Percentiles rank a stretch among this genome's conserved stretches.
These are phyloP conservation scores for Diprion similis DNA, from an alignment of 1,140 invertebrate species.

Conservation along the genomic window DNA sequence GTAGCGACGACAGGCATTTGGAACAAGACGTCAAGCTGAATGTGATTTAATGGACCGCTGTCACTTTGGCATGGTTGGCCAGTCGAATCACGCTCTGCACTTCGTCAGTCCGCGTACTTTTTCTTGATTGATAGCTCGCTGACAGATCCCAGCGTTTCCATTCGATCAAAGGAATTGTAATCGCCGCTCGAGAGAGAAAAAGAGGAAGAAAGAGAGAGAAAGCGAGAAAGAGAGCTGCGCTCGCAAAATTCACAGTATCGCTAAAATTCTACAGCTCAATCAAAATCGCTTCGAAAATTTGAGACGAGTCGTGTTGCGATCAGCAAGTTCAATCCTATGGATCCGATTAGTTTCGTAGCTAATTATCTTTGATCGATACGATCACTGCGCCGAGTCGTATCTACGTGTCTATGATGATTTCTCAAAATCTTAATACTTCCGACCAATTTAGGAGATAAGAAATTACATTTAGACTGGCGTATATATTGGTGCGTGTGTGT, in stretches of 20 bases:
- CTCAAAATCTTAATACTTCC: too few relatives aligned
- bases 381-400: too few relatives aligned
- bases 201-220: conserved; percentile 2
- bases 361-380: too few relatives aligned
- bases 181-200: conserved; percentile 2
- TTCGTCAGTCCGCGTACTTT: neutral
- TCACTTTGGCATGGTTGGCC: conserved; percentile 4
- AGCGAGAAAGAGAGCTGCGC: conserved; percentile 24
- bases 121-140: neutral
- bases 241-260: too few relatives aligned
- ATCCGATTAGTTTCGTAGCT: too few relatives aligned
- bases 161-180: too few relatives aligned
- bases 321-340: too few relatives aligned
- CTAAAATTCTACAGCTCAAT: too few relatives aligned
- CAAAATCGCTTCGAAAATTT: too few relatives aligned
- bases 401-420: too few relatives aligned
- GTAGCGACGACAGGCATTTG: neutral
- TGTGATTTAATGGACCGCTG: conserved; percentile 7
- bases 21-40: conserved; percentile 1
- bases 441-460: neutral
- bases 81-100: neutral
- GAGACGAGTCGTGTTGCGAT: too few relatives aligned
- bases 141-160: neutral
- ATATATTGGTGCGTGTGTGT: neutral
- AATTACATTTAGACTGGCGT: neutral